Conservation (phyloP, 2,888 invertebrate species). For the Apocheima hispidaria region DNA sequence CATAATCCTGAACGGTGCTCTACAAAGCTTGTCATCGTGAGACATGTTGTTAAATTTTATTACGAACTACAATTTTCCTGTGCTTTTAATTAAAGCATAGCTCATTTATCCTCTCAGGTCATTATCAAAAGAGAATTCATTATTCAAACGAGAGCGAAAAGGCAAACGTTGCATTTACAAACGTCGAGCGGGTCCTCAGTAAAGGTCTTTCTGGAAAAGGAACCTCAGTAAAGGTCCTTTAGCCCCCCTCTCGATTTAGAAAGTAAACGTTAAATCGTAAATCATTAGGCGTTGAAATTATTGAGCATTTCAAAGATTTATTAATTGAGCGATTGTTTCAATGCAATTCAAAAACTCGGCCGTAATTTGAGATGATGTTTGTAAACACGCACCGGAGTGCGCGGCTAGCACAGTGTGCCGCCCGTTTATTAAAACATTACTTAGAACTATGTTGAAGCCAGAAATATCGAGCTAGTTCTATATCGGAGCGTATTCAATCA, state of each 20-base stretch:
- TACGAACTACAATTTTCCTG: too few species aligned
- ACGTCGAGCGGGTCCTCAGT: too few species aligned
- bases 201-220: too few species aligned
- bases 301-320: constrained; percentile 6
- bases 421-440: constrained; percentile 1
- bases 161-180: background rate
- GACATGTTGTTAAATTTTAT: too few species aligned
- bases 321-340: constrained; percentile 34
- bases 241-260: too few species aligned
- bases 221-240: background rate
- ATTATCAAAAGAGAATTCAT: too few species aligned
- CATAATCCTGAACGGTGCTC: background rate
- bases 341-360: constrained; percentile 29
- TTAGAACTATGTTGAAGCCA: background rate
- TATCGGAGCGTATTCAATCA: background rate
- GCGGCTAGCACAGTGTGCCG: constrained; percentile 1
- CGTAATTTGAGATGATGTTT: constrained; percentile 34
- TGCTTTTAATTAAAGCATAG: background rate
- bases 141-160: background rate
- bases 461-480: background rate
- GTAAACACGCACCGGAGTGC: constrained; percentile 33
- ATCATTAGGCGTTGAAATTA: background rate
- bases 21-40: background rate
- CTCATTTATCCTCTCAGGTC: background rate
- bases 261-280: background rate